Evolutionary conservation across 2,888 invertebrate species (phyloP).

Genomic region (Ectemnius continuus): DNA sequence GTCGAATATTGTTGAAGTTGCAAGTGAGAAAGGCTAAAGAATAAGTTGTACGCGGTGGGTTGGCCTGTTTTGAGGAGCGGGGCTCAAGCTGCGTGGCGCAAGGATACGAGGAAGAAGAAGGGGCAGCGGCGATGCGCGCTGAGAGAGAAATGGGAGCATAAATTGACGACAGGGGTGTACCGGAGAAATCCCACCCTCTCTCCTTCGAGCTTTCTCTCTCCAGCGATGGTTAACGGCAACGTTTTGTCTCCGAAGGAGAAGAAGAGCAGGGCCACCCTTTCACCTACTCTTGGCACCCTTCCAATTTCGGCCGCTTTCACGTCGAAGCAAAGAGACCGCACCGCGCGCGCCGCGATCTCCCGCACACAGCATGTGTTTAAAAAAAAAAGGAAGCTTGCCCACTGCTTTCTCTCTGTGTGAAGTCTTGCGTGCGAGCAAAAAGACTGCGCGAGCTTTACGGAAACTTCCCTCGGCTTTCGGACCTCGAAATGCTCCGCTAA

Average conservation of each 20-base stretch:
- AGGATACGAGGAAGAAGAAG: conserved; percentile 40
- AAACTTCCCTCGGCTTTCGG: too few species aligned
- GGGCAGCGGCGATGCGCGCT: conserved; percentile 27
- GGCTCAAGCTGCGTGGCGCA: conserved; percentile 36
- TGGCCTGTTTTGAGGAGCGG: conserved; percentile 29
- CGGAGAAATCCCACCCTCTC: conserved; percentile 1
- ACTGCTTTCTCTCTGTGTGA: too few species aligned
- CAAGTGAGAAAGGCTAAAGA: conserved; percentile 57
- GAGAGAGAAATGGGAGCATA: conserved; percentile 41
- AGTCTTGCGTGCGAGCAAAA: too few species aligned
- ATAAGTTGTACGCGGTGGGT: conserved; percentile 58
- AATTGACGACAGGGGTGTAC: conserved; percentile 49
- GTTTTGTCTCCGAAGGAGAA: conserved; percentile 4
- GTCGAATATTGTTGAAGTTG: conserved; percentile 9
- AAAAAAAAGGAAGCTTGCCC: too few species aligned
- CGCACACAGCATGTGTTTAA: too few species aligned
- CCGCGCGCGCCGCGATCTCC: too few species aligned
- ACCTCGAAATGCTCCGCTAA: too few species aligned
- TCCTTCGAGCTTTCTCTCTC: neutral
- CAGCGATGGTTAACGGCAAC: too few species aligned
- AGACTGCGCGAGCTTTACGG: too few species aligned
- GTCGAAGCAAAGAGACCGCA: too few species aligned
- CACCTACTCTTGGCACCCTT: conserved; percentile 60
- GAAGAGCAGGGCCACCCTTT: neutral
- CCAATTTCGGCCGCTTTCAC: conserved; percentile 62